phyloP scores from a whole-genome alignment of 2,888 invertebrate genomes.

The Panzeria rudis region DNA sequence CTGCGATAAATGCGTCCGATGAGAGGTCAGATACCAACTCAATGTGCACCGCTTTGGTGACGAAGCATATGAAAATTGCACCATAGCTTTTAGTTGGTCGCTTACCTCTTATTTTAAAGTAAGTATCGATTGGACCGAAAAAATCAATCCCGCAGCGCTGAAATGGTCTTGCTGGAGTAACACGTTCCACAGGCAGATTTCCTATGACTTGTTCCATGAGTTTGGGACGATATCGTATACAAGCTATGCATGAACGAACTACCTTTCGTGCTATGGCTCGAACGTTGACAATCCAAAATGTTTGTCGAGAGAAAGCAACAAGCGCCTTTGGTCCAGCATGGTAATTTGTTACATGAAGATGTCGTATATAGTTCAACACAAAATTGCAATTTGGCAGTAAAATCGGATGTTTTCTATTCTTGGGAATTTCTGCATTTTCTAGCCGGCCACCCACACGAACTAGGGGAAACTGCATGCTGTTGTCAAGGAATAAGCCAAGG shows the following conservation, averaged over 20 bases:
- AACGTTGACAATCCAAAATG: too few species aligned
- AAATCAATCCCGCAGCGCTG: too few species aligned
- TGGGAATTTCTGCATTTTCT: slow-evolving; percentile 32
- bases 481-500: slow-evolving; percentile 16
- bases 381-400: too few species aligned
- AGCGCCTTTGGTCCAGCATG: slow-evolving; percentile 68
- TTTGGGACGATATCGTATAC: slow-evolving; percentile 49
- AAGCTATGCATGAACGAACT: neutral
- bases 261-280: neutral
- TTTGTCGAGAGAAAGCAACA: slow-evolving; percentile 48
- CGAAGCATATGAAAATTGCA: too few species aligned
- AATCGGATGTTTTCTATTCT: slow-evolving; percentile 31
- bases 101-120: too few species aligned
- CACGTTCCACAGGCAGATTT: slow-evolving; percentile 32
- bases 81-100: too few species aligned
- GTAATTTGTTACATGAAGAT: slow-evolving; percentile 59
- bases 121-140: too few species aligned
- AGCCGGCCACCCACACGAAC: slow-evolving; percentile 59
- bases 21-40: too few species aligned
- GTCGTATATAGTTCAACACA: slow-evolving; percentile 25
- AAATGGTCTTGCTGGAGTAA: slow-evolving; percentile 25
- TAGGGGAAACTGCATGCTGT: neutral
- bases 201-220: slow-evolving; percentile 44
- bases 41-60: too few species aligned
- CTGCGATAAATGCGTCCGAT: too few species aligned